Evolutionary conservation across 2,797 vertebrate species (phyloP), one percentile per base, ranked within the genome.

Genomic region (Gallinago stenura): DNA sequence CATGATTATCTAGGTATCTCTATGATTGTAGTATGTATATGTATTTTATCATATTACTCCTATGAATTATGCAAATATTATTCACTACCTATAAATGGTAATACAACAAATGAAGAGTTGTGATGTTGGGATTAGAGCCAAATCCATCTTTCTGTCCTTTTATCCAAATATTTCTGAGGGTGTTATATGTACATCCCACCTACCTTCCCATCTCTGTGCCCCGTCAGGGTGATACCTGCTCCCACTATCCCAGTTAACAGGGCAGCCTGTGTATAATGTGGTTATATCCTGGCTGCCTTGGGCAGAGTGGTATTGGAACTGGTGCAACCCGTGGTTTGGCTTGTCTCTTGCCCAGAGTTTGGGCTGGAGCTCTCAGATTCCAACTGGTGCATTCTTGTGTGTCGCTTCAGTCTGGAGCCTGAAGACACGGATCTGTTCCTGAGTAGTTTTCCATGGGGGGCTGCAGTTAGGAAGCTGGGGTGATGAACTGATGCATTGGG

Each of bases 21-120:
- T 84, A 5, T 72, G 65, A 75, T 66, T 68, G 10, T 35, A 46
- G 26, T 31, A 20, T 43, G 46, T 91, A 4, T 64, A 16, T 72
- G 12, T 57, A 33, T 77, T 89, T 89, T 53, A 58, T 62, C 48
- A 4, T 71, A 33, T 87, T 37, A 28, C 9, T 75, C 5, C 30
- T 60, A 31, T 75, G 73, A 86, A 66, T 87, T 81, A 78, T 57
- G 48, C 61, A 91, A 61, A 17, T 89, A 58, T 43, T 93, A 43
- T 82, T 91, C 37, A 53, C 45, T 60, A 46, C 30, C 41, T 61
- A 43, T 58, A 68, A 41, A 64, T 51, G 25, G 26, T 57, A 83
- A 65, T 70, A 43, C 30, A 77, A 6, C 6, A 7, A 35, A 43
- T 69, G 70, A 66, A 51, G 13, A 81, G 6, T 12, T 73, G 57